Percentiles rank a stretch among this genome's conserved stretches.
Evolutionary conservation across 1,140 invertebrate genomes (phyloP).

Genomic region (Bombus pyrosoma): DNA sequence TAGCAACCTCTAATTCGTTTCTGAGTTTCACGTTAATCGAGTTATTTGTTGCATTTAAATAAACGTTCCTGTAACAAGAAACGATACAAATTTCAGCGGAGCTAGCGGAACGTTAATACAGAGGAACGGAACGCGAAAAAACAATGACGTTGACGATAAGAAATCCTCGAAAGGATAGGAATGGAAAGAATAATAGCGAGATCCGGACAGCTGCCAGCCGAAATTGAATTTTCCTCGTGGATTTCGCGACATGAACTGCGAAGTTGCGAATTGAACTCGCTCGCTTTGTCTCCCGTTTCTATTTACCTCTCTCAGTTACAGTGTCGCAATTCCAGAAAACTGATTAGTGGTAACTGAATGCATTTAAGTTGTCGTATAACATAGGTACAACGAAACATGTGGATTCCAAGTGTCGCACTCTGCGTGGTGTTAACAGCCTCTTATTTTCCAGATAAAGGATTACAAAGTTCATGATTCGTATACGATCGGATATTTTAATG

Average conservation of each 20-base stretch:
- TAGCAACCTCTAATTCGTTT: neutral
- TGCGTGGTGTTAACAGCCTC: neutral
- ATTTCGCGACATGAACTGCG: neutral
- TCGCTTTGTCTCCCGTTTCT: neutral
- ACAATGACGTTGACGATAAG: neutral
- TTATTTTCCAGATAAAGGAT: neutral
- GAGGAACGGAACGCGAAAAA: neutral
- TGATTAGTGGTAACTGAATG: neutral
- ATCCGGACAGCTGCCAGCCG: neutral
- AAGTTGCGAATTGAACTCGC: constrained; percentile 4
- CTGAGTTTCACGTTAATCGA: neutral
- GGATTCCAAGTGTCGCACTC: no score
- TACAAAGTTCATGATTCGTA: neutral
- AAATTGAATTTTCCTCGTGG: constrained; percentile 20
- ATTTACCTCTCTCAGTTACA: neutral
- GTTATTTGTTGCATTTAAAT: neutral
- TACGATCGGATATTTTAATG: no score
- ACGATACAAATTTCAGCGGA: neutral
- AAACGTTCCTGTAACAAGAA: neutral
- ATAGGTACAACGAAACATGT: neutral
- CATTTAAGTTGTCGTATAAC: neutral
- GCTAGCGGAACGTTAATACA: neutral
- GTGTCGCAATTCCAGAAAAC: neutral
- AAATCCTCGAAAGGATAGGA: neutral
- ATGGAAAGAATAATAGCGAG: constrained; percentile 13